These are phyloP conservation scores for Nymphalis io DNA, from an alignment of 1,140 invertebrate species.

Conservation along the genomic window DNA sequence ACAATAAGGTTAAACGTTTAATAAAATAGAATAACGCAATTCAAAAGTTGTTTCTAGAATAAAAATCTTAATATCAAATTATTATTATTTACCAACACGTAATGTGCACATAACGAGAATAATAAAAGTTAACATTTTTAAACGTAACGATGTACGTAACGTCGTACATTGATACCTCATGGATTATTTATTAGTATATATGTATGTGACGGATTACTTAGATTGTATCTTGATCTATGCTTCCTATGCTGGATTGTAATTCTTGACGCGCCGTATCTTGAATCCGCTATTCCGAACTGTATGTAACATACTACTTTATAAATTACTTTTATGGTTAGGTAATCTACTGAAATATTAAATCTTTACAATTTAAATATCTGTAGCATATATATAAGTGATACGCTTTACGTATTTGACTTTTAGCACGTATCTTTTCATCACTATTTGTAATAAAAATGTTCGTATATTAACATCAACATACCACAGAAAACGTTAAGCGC, in stretches of 20 bases:
- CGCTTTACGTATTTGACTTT: neutral
- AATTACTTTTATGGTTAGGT: neutral
- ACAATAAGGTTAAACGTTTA: too few species aligned
- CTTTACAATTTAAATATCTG: neutral
- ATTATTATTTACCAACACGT: too few species aligned
- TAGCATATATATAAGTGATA: neutral
- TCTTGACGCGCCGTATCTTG: neutral
- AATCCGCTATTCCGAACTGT: neutral
- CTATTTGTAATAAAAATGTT: slow-evolving; percentile 8
- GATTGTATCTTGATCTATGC: slow-evolving; percentile 20
- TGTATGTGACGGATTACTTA: slow-evolving; percentile 19
- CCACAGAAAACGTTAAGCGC: slow-evolving; percentile 40
- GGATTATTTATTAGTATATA: neutral
- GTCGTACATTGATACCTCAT: too few species aligned
- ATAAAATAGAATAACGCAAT: too few species aligned
- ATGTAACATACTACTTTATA: neutral
- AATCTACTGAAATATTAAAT: neutral
- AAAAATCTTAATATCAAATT: too few species aligned
- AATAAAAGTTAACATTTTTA: too few species aligned
- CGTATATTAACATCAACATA: slow-evolving; percentile 19
- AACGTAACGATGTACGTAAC: neutral
- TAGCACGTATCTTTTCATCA: neutral
- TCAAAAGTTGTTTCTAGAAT: too few species aligned
- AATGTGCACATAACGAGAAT: too few species aligned
- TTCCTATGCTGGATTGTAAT: slow-evolving; percentile 17